Evolutionary conservation across 2,888 invertebrate species (phyloP).

Genomic region (Elmis aenea): DNA sequence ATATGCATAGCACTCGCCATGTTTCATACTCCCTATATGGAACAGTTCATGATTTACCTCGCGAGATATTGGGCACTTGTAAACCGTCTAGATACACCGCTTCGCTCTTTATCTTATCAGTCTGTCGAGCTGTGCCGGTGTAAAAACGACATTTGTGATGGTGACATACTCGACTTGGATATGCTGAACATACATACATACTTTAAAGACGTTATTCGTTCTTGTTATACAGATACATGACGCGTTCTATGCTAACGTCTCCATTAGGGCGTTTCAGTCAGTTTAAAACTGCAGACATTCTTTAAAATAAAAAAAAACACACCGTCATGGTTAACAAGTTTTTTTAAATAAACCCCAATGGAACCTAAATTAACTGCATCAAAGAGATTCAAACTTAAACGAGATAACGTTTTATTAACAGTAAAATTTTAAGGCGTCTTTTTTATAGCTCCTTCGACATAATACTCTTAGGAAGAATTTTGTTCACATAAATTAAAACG

Average conservation of each 20-base stretch:
- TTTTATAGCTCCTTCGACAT: too few relatives aligned
- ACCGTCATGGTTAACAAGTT: too few relatives aligned
- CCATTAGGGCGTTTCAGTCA: conserved; percentile 29
- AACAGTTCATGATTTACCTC: conserved; percentile 43
- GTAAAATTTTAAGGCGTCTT: too few relatives aligned
- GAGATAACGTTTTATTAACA: too few relatives aligned
- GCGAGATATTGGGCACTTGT: conserved; percentile 45
- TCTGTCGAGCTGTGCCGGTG: conserved; percentile 29
- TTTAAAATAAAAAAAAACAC: too few relatives aligned
- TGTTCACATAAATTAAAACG: too few relatives aligned
- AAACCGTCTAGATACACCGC: conserved; percentile 40
- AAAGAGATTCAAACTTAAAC: too few relatives aligned
- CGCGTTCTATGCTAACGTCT: too few relatives aligned
- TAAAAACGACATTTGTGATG: conserved; percentile 25
- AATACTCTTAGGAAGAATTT: too few relatives aligned
- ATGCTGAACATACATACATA: conserved; percentile 29
- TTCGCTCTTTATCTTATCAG: conserved; percentile 44
- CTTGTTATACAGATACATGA: conserved; percentile 31
- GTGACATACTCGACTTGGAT: conserved; percentile 32
- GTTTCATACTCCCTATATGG: conserved; percentile 40
- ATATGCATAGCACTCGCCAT: conserved; percentile 35
- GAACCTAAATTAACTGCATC: too few relatives aligned
- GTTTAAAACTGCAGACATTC: too few relatives aligned
- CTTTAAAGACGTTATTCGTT: conserved; percentile 29
- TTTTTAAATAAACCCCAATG: too few relatives aligned